Conservation (phyloP, 2,113 vertebrate species). For the Ramphastos sulfuratus region DNA sequence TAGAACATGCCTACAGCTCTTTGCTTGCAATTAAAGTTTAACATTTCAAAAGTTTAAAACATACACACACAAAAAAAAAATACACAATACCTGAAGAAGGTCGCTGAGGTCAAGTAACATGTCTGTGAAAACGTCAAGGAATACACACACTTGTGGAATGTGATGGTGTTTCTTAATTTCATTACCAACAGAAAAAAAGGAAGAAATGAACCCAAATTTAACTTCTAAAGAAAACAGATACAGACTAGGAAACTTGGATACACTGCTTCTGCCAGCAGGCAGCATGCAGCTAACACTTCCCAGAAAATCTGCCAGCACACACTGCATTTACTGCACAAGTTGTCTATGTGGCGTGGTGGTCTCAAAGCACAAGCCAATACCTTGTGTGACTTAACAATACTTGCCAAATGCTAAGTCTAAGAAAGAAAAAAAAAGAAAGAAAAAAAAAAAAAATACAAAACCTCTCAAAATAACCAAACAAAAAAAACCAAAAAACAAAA, state of each 20-base stretch:
- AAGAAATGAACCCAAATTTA: not conserved
- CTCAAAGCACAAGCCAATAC: not conserved
- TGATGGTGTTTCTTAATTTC: not conserved
- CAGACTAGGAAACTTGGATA: not conserved
- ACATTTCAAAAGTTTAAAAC: not conserved
- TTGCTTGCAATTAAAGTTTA: not conserved
- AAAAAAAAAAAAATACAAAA: not conserved
- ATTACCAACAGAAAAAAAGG: not conserved
- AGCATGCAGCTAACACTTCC: not conserved
- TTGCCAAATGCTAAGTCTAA: not conserved
- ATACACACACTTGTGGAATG: not conserved
- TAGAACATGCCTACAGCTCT: not conserved
- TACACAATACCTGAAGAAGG: constrained; percentile 87
- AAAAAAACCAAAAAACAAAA: no score
- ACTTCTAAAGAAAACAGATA: not conserved
- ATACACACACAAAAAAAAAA: not conserved
- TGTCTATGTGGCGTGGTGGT: not conserved
- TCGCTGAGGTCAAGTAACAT: constrained; percentile 98
- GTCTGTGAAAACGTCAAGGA: constrained; percentile 85
- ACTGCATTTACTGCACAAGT: not conserved
- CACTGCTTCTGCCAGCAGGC: not conserved
- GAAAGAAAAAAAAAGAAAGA: no score
- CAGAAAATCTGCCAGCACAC: not conserved
- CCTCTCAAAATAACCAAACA: not conserved
- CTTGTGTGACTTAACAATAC: not conserved